A percentile compares a stretch with the other conserved stretches of the same genome.
phyloP scores from a whole-genome alignment of 2,113 vertebrate species.

The Poecilia latipinna region DNA sequence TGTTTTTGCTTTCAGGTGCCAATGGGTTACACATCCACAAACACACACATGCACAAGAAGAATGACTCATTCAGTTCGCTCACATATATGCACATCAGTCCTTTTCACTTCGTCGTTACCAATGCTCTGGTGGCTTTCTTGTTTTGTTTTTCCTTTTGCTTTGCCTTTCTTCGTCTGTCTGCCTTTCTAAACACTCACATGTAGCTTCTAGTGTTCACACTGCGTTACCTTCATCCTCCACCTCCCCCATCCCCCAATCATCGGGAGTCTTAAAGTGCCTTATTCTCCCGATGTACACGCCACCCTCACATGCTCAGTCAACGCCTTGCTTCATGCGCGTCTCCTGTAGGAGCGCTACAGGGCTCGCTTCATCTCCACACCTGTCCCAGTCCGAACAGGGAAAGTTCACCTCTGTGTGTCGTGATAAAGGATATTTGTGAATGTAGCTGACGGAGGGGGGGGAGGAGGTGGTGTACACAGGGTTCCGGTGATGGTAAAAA shows the following conservation, averaged over 20 bases:
- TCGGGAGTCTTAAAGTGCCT: slow-evolving; percentile 89
- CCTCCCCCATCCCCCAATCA: slow-evolving; percentile 9
- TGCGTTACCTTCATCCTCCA: slow-evolving; percentile 69
- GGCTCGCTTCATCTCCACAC: slow-evolving; percentile 43
- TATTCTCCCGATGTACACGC: slow-evolving; percentile 70
- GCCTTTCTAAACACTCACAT: slow-evolving; percentile 55
- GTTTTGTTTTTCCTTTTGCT: slow-evolving; percentile 43
- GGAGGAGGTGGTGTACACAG: slow-evolving; percentile 1
- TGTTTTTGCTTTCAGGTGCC: slow-evolving; percentile 70
- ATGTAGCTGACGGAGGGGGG: slow-evolving; percentile 34
- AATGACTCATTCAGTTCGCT: not conserved
- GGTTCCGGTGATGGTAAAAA: slow-evolving; percentile 37
- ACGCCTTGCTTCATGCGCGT: slow-evolving; percentile 8
- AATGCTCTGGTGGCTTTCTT: slow-evolving; percentile 64
- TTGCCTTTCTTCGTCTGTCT: slow-evolving; percentile 44
- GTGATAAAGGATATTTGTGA: slow-evolving; percentile 60
- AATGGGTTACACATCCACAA: slow-evolving; percentile 46
- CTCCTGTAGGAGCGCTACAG: slow-evolving; percentile 34
- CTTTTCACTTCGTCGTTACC: slow-evolving; percentile 55
- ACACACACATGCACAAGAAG: slow-evolving; percentile 19
- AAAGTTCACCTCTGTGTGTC: slow-evolving; percentile 49
- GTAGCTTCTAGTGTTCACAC: slow-evolving; percentile 60
- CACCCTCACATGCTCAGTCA: slow-evolving; percentile 16
- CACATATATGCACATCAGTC: slow-evolving; percentile 13
- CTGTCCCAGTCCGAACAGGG: slow-evolving; percentile 37